Evolutionary conservation across 1,140 invertebrate genomes (phyloP), one percentile per base, ranked within the genome.

Genomic region (Drosophila persimilis): DNA sequence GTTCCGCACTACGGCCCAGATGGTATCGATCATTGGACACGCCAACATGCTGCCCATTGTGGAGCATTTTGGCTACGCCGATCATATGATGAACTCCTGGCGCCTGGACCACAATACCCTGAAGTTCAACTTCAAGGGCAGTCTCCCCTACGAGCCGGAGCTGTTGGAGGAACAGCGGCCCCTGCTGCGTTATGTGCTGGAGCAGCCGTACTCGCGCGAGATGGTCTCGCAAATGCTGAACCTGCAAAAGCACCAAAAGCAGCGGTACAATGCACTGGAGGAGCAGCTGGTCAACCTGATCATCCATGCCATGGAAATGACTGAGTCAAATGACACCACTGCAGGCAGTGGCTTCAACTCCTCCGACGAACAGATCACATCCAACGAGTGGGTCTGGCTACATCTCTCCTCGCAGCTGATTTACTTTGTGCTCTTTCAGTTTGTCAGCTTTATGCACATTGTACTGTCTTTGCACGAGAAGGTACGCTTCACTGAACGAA

Each of bases 171-270:
- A 98, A 6, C 98, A 99, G 92, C 97, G 96, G 5, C 94, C 94
- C 24, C 91, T 99, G 22, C 91, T 99, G 2, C 93, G 96, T 67
- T 98, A 99, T 92, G 97, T 99, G 13, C 91, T 99, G 7, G 96
- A 98, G 83, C 98, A 99, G 91, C 97, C 97, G 0, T 99, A 99
- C 91, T 98, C 97, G 1, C 94, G 97, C 69, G 98, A 99, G 80
- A 98, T 99, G 96, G 97, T 99, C 57, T 98, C 96, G 69, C 96
- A 95, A 1, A 98, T 99, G 96, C 92, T 99, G 17, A 97, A 97
- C 45, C 92, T 99, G 8, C 97, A 98, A 83, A 91, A 91, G 45
- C 90, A 91, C 93, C 96, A 97, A 62, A 98, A 98, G 89, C 95
- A 97, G 83, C 93, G 97, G 13, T 98, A 97, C 91, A 94, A 95